Base-by-base conservation (phyloP, 1,140 invertebrate genomes). In the Papilio glaucus region DNA sequence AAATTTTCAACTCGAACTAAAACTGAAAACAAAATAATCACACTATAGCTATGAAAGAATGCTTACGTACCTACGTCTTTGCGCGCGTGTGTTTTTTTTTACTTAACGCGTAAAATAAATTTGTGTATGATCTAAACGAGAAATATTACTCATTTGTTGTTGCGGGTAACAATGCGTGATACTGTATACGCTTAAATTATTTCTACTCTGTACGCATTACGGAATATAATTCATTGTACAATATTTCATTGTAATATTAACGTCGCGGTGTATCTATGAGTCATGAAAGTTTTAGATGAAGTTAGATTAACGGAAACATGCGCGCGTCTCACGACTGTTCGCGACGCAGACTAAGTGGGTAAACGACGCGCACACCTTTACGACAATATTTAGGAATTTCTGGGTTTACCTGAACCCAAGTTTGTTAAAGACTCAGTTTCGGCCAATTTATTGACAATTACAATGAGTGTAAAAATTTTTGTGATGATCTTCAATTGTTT, bases 221-320 rank as follows among this genome's bases (percentile, higher is more conserved):
- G 49, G 9, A 4, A 24, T 26, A 57, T 12, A 57, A 24, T 57
- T 15, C 29, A 9, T 39, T 65, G 18, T 65, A 65, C 15, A 65
- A 65, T 65, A n/a, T 9, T 37, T n/a, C n/a, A n/a, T n/a, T n/a
- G n/a, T n/a, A 21, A 65, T 9, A 65, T 21, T 41, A 15, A 38
- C 62, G 62, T 15, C 5, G 15, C 10, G 18, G 10, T 57, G 21
- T 21, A 49, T 18, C 7, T 21, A 24, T 57, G 49, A 65, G 29
- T 65, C 62, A 65, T 65, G 62, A 39, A 65, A 65, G 62, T 65
- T 38, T 65, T 65, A 65, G 62, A 53, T 15, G 15, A 21, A 53
- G 45, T 53, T 53, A 18, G 45, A 53, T 53, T 53, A 53, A 53
- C 45, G 15, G 45, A 18, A 53, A 53, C 13, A 53, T 1, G 45